Conservation (phyloP, 2,797 vertebrate genomes). For the Sphaeramia orbicularis region DNA sequence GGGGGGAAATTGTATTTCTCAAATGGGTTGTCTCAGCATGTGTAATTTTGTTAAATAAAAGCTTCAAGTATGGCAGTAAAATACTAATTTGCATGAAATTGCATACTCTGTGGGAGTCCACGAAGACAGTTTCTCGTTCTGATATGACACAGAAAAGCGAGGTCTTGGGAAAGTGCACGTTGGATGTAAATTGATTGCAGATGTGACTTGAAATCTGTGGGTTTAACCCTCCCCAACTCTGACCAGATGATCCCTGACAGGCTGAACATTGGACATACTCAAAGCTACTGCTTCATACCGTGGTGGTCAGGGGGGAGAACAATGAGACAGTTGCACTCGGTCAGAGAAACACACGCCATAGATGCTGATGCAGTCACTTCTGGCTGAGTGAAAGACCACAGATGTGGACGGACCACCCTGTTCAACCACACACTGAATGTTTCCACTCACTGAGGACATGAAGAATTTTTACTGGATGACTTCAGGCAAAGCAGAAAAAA, state of each 20-base stretch:
- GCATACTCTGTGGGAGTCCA: conserved; percentile 30
- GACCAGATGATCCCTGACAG: conserved; percentile 37
- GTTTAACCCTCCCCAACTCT: conserved; percentile 5
- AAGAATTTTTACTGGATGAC: conserved; percentile 38
- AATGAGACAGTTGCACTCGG: conserved; percentile 37
- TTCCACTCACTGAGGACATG: conserved; percentile 56
- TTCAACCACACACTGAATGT: conserved; percentile 55
- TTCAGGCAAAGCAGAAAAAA: conserved; percentile 32
- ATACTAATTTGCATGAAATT: conserved; percentile 45
- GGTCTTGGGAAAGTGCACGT: conserved; percentile 22
- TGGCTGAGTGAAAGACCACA: conserved; percentile 52
- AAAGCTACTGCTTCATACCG: conserved; percentile 8
- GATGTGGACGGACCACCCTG: conserved; percentile 61
- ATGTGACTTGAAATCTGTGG: conserved; percentile 30
- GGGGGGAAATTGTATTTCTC: conserved; percentile 16
- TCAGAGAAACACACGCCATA: conserved; percentile 21
- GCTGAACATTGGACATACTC: conserved; percentile 38
- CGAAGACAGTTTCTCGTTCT: conserved; percentile 15
- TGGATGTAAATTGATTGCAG: conserved; percentile 52
- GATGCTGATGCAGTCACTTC: conserved; percentile 52
- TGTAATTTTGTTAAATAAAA: conserved; percentile 42
- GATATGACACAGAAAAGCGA: conserved; percentile 37
- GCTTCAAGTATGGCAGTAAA: conserved; percentile 17
- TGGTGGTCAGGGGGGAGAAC: conserved; percentile 39
- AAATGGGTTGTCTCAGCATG: conserved; percentile 18